Evolutionary conservation across 2,888 invertebrate genomes (phyloP), one percentile per base, ranked within the genome.

Genomic region (Volucella inflata): DNA sequence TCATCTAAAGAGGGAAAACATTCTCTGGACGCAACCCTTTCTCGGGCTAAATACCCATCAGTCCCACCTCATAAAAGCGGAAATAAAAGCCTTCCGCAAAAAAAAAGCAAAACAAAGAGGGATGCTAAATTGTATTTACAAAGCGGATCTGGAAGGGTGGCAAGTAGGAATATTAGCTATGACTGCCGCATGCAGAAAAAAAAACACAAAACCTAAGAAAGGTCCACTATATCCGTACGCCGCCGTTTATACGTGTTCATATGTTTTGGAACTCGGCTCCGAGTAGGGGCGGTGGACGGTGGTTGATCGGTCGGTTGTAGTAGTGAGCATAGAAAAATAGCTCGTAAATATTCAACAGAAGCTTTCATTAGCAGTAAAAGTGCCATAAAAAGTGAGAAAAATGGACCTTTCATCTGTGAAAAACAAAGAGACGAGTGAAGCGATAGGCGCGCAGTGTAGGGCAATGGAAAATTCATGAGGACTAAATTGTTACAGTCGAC

Each of bases 291-390:
- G 74, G 21, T 17, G 16, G 16, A n/a, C n/a, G n/a, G n/a, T n/a
- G n/a, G n/a, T n/a, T n/a, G n/a, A n/a, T 30, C 40, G 4, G 44
- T 17, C 16, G 12, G 44, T 44, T n/a, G n/a, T n/a, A 42, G 62
- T 16, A 44, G 75, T 30, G 40, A 10, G 77, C 53, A 77, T 79
- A 79, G 71, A 79, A 81, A 77, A 81, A 81, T 75, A 81, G 64
- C 81, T 81, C 81, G 81, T 81, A 80, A 80, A 80, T 80, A 80
- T 80, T 81, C 70, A 81, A 75, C 81, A 81, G 81, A 81, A 81
- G 81, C 81, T 81, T 81, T 81, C 81, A 81, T 81, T 81, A 81
- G 81, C 81, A 81, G 81, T 81, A 81, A 81, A 81, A 81, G 81
- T 81, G 81, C 81, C 75, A 81, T 81, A 81, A 81, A 81, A 81